These are phyloP conservation scores for Fragum whitleyi DNA, from an alignment of 2,888 invertebrate species.

Conservation along the genomic window DNA sequence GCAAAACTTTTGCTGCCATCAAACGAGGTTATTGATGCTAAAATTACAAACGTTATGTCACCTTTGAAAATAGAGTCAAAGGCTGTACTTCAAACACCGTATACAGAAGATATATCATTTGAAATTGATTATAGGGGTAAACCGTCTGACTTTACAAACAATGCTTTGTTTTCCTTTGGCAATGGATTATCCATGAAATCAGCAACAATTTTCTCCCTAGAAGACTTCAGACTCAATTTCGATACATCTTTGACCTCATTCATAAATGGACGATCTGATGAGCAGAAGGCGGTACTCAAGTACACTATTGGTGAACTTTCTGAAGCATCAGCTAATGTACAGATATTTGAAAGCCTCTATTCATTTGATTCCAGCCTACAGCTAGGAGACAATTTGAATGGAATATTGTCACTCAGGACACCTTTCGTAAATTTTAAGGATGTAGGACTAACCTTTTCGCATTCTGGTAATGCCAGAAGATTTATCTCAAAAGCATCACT, in stretches of 20 bases:
- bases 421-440: slow-evolving; percentile 35
- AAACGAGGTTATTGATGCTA: slow-evolving; percentile 1
- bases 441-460: slow-evolving; percentile 36
- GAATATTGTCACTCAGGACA: slow-evolving; percentile 36
- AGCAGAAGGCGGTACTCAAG: slow-evolving; percentile 35
- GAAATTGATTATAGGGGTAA: slow-evolving; percentile 39
- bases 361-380: slow-evolving; percentile 41
- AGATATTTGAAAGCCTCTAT: slow-evolving; percentile 39
- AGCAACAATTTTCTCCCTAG: slow-evolving; percentile 32
- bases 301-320: slow-evolving; percentile 24
- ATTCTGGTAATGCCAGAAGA: slow-evolving; percentile 35
- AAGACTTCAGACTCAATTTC: slow-evolving; percentile 13
- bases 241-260: slow-evolving; percentile 39
- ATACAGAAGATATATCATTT: slow-evolving; percentile 40
- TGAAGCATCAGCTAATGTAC: slow-evolving; percentile 34
- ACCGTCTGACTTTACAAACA: slow-evolving; percentile 33
- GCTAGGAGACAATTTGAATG: slow-evolving; percentile 27
- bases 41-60: slow-evolving; percentile 34
- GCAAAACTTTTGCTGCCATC: slow-evolving; percentile 30
- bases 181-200: slow-evolving; percentile 25
- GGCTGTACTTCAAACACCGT: slow-evolving; percentile 45
- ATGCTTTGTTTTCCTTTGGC: slow-evolving; percentile 32
- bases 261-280: slow-evolving; percentile 39
- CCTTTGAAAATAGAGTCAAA: slow-evolving; percentile 37
- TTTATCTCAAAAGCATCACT: slow-evolving; percentile 43